A percentile compares a stretch with the other conserved stretches of the same genome.
Conservation (phyloP, 2,888 invertebrate genomes). For the Ypsolopha scabrella region DNA sequence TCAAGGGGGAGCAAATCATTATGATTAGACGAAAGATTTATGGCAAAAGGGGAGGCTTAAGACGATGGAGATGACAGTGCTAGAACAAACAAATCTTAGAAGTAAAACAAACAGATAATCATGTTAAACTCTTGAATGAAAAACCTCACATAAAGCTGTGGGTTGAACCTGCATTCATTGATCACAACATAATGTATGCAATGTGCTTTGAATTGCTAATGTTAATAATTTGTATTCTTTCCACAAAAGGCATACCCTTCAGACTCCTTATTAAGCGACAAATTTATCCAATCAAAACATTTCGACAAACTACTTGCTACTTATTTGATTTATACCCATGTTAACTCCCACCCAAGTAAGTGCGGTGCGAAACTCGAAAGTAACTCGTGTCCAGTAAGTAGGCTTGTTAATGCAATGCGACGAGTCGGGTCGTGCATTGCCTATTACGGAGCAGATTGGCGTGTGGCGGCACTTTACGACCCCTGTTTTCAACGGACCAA, state of each 20-base stretch:
- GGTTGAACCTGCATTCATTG: neutral
- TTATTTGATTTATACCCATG: conserved; percentile 14
- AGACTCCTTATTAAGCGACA: conserved; percentile 1
- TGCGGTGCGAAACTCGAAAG: conserved; percentile 34
- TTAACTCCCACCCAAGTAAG: conserved; percentile 9
- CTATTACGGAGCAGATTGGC: conserved; percentile 40
- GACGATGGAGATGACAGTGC: neutral
- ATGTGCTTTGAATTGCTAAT: neutral
- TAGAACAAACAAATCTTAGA: neutral
- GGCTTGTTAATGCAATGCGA: conserved; percentile 31
- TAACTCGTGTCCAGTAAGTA: conserved; percentile 25
- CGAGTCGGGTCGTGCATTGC: conserved; percentile 42
- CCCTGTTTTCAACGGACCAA: conserved; percentile 30
- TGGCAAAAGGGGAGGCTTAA: neutral
- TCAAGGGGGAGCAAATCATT: neutral
- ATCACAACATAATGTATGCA: neutral
- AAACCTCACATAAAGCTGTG: neutral
- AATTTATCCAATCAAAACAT: conserved; percentile 4
- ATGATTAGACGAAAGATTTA: neutral
- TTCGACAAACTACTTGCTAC: neutral
- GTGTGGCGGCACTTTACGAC: conserved; percentile 34
- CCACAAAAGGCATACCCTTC: neutral
- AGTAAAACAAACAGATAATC: too few relatives aligned
- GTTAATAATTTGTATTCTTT: neutral
- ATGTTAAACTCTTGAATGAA: too few relatives aligned